Evolutionary conservation across 2,113 vertebrate genomes (phyloP).

Genomic region (Euleptes europaea): DNA sequence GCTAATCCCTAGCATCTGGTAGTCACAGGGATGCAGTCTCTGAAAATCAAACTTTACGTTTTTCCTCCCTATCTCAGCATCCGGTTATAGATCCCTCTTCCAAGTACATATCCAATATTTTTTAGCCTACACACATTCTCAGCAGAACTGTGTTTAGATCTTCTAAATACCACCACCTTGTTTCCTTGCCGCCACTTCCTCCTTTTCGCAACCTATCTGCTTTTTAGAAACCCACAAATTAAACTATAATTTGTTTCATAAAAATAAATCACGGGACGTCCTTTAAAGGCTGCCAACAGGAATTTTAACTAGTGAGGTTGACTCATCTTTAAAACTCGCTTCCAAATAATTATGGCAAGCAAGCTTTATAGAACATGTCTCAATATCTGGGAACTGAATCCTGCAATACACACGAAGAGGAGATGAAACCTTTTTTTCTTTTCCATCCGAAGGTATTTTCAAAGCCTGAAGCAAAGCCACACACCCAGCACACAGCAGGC

Average conservation of each 20-base stretch:
- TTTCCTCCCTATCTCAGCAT: not conserved
- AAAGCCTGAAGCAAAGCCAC: not conserved
- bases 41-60: not conserved
- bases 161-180: not conserved
- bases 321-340: not conserved
- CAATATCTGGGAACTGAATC: not conserved
- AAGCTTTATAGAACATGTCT: not conserved
- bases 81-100: not conserved
- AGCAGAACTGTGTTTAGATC: not conserved
- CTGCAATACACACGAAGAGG: not conserved
- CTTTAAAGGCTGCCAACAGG: not conserved
- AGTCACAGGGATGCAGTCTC: not conserved
- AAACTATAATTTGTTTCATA: not conserved
- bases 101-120: not conserved
- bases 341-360: conserved; percentile 13
- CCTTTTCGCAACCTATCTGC: not conserved
- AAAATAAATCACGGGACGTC: not conserved
- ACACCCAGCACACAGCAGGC: not conserved
- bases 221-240: conserved; percentile 26
- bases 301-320: not conserved
- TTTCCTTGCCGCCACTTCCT: not conserved
- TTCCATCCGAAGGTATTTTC: not conserved
- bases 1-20: not conserved
- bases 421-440: conserved; percentile 7
- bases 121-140: no score